phyloP scores from a whole-genome alignment of 1,140 invertebrate genomes.

The Coenobita brevimanus region DNA sequence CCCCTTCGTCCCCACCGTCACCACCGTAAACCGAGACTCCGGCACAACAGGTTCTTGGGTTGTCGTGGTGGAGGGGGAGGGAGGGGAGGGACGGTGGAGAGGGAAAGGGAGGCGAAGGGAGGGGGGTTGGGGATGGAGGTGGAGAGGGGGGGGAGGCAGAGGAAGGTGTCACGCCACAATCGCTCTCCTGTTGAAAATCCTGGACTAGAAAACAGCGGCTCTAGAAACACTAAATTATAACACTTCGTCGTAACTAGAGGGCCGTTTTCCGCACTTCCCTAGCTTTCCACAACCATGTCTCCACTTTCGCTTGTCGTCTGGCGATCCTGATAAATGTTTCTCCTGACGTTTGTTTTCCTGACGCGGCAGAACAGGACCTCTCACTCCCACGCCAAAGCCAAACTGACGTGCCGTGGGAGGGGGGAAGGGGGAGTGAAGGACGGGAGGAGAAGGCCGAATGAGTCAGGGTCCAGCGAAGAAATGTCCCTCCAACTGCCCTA shows the following conservation, averaged over 20 bases:
- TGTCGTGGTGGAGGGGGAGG: constrained; percentile 2
- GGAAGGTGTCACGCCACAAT: constrained; percentile 45
- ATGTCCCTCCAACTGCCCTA: too few species aligned
- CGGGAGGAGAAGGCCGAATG: too few species aligned
- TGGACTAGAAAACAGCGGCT: neutral
- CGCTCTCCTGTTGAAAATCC: constrained; percentile 26
- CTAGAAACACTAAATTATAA: too few species aligned
- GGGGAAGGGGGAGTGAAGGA: too few species aligned
- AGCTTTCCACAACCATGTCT: constrained; percentile 21
- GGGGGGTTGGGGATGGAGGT: too few species aligned
- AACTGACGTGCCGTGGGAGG: neutral
- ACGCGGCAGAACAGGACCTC: too few species aligned
- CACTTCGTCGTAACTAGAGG: neutral
- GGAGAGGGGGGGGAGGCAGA: neutral
- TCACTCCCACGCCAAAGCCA: neutral
- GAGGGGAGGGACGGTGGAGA: constrained; percentile 22
- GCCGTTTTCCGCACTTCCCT: neutral
- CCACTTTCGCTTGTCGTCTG: neutral
- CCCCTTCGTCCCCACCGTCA: constrained; percentile 30
- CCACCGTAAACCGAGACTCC: constrained; percentile 53
- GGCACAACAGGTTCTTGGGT: constrained; percentile 53
- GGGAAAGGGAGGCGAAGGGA: neutral
- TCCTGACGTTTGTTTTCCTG: too few species aligned
- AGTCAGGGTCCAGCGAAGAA: too few species aligned
- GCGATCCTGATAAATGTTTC: neutral